phyloP scores from a whole-genome alignment of 2,113 vertebrate genomes.

The Empidonax alnorum region DNA sequence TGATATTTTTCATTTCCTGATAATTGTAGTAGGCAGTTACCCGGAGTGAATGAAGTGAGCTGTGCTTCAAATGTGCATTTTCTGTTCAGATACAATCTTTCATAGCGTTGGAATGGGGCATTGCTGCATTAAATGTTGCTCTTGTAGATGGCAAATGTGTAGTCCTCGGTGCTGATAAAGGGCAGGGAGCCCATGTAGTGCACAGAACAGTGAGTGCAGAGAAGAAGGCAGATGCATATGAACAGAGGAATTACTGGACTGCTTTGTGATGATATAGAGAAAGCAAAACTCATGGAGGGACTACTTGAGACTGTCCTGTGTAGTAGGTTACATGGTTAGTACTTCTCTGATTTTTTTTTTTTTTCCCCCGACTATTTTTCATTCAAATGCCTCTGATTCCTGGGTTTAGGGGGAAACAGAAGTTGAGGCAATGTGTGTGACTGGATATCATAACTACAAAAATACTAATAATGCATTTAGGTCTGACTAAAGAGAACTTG shows the following conservation, averaged over 20 bases:
- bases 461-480: background rate
- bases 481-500: background rate
- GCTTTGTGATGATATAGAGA: background rate
- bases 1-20: constrained; percentile 58
- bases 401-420: background rate
- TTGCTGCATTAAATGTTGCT: background rate
- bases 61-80: background rate
- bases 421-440: background rate
- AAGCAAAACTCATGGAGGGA: background rate
- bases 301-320: background rate
- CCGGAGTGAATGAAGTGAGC: constrained; percentile 13
- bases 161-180: background rate
- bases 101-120: background rate
- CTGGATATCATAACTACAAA: background rate
- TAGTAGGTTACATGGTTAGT: background rate
- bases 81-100: constrained; percentile 29
- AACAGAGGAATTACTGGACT: background rate
- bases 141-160: background rate
- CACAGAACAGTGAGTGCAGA: background rate
- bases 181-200: background rate
- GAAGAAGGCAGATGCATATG: background rate
- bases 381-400: background rate
- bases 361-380: background rate
- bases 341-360: background rate
- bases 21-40: constrained; percentile 38